Percentiles rank a stretch among this genome's conserved stretches.
These are phyloP conservation scores for Syngnathus scovelli DNA, from an alignment of 2,113 vertebrate species.

Conservation along the genomic window DNA sequence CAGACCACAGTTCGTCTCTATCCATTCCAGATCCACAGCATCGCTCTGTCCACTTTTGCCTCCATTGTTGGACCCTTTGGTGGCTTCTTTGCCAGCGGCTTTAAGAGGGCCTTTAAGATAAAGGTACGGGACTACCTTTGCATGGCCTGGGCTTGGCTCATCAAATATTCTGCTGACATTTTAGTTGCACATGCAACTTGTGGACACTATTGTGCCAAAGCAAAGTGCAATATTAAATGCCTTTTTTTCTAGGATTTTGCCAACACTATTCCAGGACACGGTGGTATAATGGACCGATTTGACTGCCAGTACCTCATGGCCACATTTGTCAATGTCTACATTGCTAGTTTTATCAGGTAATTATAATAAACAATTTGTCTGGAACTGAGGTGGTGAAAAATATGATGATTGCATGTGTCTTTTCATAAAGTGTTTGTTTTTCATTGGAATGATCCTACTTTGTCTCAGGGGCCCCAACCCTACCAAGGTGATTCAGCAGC, in stretches of 20 bases:
- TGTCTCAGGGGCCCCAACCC: conserved; percentile 88
- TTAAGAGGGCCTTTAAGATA: conserved; percentile 98
- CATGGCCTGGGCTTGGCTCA: not conserved
- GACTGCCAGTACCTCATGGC: conserved; percentile 99
- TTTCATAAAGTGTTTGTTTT: not conserved
- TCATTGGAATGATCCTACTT: not conserved
- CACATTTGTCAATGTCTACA: conserved; percentile 98
- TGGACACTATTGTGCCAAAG: not conserved
- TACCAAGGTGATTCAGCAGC: conserved; percentile 91
- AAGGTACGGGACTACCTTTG: conserved; percentile 72
- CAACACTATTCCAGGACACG: conserved; percentile 94
- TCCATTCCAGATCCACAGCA: conserved; percentile 98
- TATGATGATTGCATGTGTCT: too few relatives aligned
- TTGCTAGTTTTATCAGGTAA: conserved; percentile 98
- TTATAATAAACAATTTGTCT: not conserved
- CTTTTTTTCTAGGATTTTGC: conserved; percentile 84
- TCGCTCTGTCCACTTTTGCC: conserved; percentile 90
- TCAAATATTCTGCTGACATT: not conserved
- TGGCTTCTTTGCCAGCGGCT: conserved; percentile 96
- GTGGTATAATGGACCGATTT: conserved; percentile 97
- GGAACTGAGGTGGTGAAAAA: not conserved
- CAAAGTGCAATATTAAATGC: not conserved
- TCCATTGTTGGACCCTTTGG: conserved; percentile 95
- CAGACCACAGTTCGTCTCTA: conserved; percentile 88
- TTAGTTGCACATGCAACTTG: not conserved